A percentile compares a stretch with the other conserved stretches of the same genome.
These are phyloP conservation scores for Petaurus breviceps DNA, from an alignment of 2,113 vertebrate genomes.

Conservation along the genomic window DNA sequence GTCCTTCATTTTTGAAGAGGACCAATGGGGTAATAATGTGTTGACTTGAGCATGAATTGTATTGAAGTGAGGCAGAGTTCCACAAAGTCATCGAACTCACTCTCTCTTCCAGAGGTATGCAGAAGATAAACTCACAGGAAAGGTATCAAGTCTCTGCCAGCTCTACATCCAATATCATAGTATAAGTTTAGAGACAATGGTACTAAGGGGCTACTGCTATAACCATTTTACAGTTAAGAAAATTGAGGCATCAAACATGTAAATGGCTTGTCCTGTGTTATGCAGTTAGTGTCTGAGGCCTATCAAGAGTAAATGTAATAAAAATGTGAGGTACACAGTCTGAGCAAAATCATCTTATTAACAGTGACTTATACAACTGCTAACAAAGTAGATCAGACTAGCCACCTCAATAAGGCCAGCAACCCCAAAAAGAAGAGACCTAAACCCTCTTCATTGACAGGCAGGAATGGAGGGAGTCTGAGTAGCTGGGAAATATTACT, in stretches of 20 bases:
- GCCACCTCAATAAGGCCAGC: not conserved
- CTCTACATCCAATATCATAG: not conserved
- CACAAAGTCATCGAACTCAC: not conserved
- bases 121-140: not conserved
- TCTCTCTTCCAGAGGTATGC: not conserved
- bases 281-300: not conserved
- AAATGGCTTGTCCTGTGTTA: not conserved
- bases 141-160: not conserved
- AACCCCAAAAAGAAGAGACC: not conserved
- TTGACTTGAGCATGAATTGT: not conserved
- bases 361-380: not conserved
- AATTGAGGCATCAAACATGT: not conserved
- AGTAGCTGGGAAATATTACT: not conserved
- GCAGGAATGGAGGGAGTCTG: not conserved
- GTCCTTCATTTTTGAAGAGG: not conserved
- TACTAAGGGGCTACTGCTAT: not conserved
- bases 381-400: not conserved
- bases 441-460: not conserved
- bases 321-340: not conserved
- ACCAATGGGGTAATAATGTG: not conserved
- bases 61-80: not conserved
- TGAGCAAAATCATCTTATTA: not conserved
- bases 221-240: not conserved
- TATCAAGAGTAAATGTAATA: not conserved
- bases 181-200: not conserved